A percentile compares a stretch with the other conserved stretches of the same genome.
phyloP scores from a whole-genome alignment of 2,888 invertebrate species.

The Tenthredo scrophulariae region DNA sequence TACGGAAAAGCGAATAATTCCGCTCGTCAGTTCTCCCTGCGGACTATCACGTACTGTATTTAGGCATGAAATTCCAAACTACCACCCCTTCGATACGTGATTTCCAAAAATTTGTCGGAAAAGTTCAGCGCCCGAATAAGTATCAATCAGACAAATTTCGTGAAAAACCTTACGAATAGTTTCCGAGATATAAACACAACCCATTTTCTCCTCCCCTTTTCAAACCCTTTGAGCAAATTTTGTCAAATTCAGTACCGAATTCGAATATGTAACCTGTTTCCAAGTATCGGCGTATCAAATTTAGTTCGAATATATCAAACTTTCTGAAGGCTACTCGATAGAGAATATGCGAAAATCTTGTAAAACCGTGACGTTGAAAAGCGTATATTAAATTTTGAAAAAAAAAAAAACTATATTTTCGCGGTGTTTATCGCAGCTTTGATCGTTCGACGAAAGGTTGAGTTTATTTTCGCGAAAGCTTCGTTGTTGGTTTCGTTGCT shows the following conservation, averaged over 20 bases:
- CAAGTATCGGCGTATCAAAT: not conserved
- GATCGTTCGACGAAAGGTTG: not conserved
- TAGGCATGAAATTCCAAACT: not conserved
- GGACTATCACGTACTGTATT: not conserved
- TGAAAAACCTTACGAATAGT: not conserved
- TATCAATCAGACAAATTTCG: not conserved
- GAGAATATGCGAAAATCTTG: not conserved
- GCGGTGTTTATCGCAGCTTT: not conserved
- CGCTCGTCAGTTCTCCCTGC: not conserved
- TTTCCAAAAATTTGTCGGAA: not conserved
- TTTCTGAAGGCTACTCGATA: not conserved
- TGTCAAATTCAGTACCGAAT: too few relatives aligned
- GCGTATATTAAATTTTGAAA: not conserved
- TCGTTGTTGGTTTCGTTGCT: constrained; percentile 11
- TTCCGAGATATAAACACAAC: not conserved
- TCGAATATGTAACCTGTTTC: not conserved
- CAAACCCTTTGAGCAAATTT: too few relatives aligned
- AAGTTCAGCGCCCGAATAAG: not conserved
- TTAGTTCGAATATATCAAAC: not conserved
- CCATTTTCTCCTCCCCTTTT: too few relatives aligned
- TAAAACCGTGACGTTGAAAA: too few relatives aligned
- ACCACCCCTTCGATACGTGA: not conserved
- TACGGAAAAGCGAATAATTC: not conserved
- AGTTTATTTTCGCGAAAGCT: not conserved
- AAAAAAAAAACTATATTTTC: not conserved